Evolutionary conservation across 1,140 invertebrate genomes (phyloP).

Genomic region (Drosophila obscura): DNA sequence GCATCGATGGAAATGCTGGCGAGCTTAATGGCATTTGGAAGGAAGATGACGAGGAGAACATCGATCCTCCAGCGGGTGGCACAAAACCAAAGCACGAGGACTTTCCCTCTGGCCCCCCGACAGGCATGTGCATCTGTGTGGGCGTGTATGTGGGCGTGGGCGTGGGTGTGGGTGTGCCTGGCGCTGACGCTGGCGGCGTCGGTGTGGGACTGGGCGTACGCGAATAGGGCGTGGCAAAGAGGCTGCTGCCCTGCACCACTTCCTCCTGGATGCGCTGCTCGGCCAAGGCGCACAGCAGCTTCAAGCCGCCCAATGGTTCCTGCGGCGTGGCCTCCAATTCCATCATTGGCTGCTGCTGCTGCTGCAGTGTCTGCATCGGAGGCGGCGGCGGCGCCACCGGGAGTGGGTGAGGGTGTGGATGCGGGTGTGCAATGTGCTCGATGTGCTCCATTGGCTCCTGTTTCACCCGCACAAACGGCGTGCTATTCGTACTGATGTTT

Average conservation of each 20-base stretch:
- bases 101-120: slow-evolving; percentile 29
- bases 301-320: slow-evolving; percentile 88
- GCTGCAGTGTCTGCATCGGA: slow-evolving; percentile 51
- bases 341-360: slow-evolving; percentile 61
- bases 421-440: slow-evolving; percentile 16
- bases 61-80: slow-evolving; percentile 16
- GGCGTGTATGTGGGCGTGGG: no score
- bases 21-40: slow-evolving; percentile 54
- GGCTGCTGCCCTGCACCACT: slow-evolving; percentile 78
- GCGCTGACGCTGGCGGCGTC: slow-evolving; percentile 9
- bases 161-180: slow-evolving; percentile 1
- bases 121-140: neutral
- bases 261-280: slow-evolving; percentile 93
- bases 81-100: slow-evolving; percentile 37
- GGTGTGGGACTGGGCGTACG: slow-evolving; percentile 54
- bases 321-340: slow-evolving; percentile 78
- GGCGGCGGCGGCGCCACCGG: slow-evolving; percentile 51
- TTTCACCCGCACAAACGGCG: slow-evolving; percentile 68
- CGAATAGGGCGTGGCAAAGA: slow-evolving; percentile 68
- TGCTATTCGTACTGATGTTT: slow-evolving; percentile 87
- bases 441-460: slow-evolving; percentile 75
- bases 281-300: slow-evolving; percentile 92
- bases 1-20: slow-evolving; percentile 75
- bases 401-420: neutral
- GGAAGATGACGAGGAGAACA: slow-evolving; percentile 34